Percentiles rank a stretch among this genome's conserved stretches.
Evolutionary conservation across 2,888 invertebrate genomes (phyloP).

Genomic region (Graphium colonna): DNA sequence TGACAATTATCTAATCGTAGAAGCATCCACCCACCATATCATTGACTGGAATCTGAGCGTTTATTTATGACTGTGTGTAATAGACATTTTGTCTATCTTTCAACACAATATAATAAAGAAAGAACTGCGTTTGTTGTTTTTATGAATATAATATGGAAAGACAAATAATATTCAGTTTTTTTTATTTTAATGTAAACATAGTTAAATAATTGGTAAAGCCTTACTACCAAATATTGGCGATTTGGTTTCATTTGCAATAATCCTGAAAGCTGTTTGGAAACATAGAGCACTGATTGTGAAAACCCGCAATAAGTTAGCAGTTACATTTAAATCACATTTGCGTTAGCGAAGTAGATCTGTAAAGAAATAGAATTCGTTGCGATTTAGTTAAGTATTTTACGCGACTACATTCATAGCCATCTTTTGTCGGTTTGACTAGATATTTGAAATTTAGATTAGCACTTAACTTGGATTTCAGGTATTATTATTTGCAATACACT

Average conservation of each 20-base stretch:
- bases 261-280: neutral
- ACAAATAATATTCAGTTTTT: no score
- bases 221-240: no score
- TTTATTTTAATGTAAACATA: no score
- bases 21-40: no score
- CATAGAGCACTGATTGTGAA: slow-evolving; percentile 4
- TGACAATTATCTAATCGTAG: no score
- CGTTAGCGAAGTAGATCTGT: slow-evolving; percentile 6
- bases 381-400: slow-evolving; percentile 31
- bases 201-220: no score
- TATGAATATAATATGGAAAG: no score
- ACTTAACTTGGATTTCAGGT: slow-evolving; percentile 18
- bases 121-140: no score
- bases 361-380: slow-evolving; percentile 18
- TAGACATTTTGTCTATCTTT: no score
- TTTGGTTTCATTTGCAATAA: neutral
- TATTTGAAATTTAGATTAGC: slow-evolving; percentile 74
- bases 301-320: slow-evolving; percentile 6
- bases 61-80: no score
- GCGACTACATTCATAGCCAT: slow-evolving; percentile 52
- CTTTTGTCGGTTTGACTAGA: slow-evolving; percentile 64
- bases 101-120: no score
- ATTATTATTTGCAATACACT: slow-evolving; percentile 7
- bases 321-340: slow-evolving; percentile 19
- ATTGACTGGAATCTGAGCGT: no score